These are phyloP conservation scores for Rhinoderma darwinii DNA, from an alignment of 2,113 vertebrate species.

Conservation along the genomic window DNA sequence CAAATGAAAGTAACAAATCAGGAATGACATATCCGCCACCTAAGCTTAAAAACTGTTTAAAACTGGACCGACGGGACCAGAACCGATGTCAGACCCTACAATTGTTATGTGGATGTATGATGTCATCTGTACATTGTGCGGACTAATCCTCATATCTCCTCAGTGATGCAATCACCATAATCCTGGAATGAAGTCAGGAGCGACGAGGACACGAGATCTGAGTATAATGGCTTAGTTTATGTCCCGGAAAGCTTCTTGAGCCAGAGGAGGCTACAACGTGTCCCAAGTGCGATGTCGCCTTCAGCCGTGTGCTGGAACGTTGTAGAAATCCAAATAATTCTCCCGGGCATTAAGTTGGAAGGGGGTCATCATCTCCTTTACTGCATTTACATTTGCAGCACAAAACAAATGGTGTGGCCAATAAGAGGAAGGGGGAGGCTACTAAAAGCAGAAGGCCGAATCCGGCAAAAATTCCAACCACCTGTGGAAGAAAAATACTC, in stretches of 20 bases:
- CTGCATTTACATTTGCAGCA: slow-evolving; percentile 99
- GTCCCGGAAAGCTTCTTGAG: slow-evolving; percentile 67
- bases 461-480: slow-evolving; percentile 97
- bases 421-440: slow-evolving; percentile 93
- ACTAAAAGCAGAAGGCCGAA: slow-evolving; percentile 95
- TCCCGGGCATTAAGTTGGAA: slow-evolving; percentile 82
- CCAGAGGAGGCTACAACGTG: slow-evolving; percentile 71
- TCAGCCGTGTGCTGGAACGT: background rate
- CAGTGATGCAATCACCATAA: slow-evolving; percentile 70
- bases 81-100: background rate
- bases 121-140: slow-evolving; percentile 36
- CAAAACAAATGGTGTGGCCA: slow-evolving; percentile 95
- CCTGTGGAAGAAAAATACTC: slow-evolving; percentile 72
- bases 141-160: background rate
- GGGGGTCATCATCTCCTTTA: slow-evolving; percentile 95
- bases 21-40: background rate
- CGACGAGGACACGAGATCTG: slow-evolving; percentile 60
- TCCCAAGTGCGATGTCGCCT: slow-evolving; percentile 2
- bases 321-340: background rate
- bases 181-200: slow-evolving; percentile 42
- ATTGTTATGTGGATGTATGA: background rate
- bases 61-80: background rate
- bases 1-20: background rate
- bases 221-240: slow-evolving; percentile 62
- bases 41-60: background rate